phyloP scores from a whole-genome alignment of 2,113 vertebrate genomes.

The Pseudorectes ferrugineus region DNA sequence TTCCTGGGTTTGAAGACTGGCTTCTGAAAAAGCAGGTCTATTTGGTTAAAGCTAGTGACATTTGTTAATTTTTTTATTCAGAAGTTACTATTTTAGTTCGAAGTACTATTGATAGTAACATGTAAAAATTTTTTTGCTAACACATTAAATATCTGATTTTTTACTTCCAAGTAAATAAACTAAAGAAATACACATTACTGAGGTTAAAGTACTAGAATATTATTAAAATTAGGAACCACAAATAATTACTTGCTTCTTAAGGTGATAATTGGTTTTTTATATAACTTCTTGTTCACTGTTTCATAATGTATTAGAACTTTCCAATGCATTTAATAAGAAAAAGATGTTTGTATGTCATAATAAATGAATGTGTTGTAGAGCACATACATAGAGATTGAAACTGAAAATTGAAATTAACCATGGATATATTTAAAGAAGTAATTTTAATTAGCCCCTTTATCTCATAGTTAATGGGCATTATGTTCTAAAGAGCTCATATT shows the following conservation, averaged over 20 bases:
- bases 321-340: background rate
- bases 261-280: background rate
- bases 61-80: background rate
- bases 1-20: background rate
- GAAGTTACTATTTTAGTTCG: background rate
- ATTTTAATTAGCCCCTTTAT: constrained; percentile 5
- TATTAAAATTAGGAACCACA: background rate
- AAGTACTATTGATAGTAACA: background rate
- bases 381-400: background rate
- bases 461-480: background rate
- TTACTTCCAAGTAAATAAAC: background rate
- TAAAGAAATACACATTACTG: background rate
- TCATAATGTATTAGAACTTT: background rate
- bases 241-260: background rate
- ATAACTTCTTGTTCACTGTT: background rate
- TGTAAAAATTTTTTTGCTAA: background rate
- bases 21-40: background rate
- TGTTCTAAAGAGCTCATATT: background rate
- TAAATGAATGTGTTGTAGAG: background rate
- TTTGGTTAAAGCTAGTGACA: background rate
- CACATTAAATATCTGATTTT: background rate
- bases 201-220: background rate
- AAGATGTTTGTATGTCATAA: background rate
- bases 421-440: constrained; percentile 9
- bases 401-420: constrained; percentile 16